phyloP scores from a whole-genome alignment of 1,140 invertebrate genomes.

The Temnothorax curvispinosus region DNA sequence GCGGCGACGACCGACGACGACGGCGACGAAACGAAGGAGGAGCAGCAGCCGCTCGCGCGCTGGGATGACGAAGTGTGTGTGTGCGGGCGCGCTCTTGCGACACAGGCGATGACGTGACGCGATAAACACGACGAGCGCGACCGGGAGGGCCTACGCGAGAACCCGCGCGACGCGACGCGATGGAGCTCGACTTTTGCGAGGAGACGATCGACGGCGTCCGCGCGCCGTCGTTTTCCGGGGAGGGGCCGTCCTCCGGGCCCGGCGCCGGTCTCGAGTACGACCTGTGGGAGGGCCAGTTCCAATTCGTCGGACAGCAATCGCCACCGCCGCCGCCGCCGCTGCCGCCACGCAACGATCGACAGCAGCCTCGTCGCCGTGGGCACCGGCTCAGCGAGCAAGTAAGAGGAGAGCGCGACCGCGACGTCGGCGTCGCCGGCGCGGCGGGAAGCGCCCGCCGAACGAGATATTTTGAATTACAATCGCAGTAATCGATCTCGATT shows the following conservation, averaged over 20 bases:
- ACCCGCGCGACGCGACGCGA: constrained; percentile 39
- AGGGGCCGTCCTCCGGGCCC: constrained; percentile 67
- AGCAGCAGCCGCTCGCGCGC: background rate
- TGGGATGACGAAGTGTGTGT: constrained; percentile 61
- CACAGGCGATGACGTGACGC: constrained; percentile 70
- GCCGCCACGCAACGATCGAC: constrained; percentile 27
- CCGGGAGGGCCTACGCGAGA: background rate
- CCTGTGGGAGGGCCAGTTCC: constrained; percentile 95
- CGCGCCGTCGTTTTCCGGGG: constrained; percentile 60
- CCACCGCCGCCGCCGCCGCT: background rate
- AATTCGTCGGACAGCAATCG: constrained; percentile 88
- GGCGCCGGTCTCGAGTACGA: constrained; percentile 89
- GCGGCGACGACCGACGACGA: background rate
- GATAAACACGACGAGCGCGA: constrained; percentile 57
- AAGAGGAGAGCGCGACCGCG: constrained; percentile 58
- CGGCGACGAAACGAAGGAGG: background rate
- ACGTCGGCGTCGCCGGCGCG: too few relatives aligned
- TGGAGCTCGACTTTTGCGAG: constrained; percentile 54
- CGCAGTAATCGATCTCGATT: too few relatives aligned
- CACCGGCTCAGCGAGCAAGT: constrained; percentile 77
- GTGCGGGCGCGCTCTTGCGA: constrained; percentile 28
- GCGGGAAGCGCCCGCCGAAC: too few relatives aligned
- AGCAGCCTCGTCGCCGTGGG: constrained; percentile 60
- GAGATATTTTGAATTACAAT: too few relatives aligned
- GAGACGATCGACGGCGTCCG: constrained; percentile 58